These are phyloP conservation scores for Temnothorax curvispinosus DNA, from an alignment of 1,140 invertebrate species.

Conservation along the genomic window DNA sequence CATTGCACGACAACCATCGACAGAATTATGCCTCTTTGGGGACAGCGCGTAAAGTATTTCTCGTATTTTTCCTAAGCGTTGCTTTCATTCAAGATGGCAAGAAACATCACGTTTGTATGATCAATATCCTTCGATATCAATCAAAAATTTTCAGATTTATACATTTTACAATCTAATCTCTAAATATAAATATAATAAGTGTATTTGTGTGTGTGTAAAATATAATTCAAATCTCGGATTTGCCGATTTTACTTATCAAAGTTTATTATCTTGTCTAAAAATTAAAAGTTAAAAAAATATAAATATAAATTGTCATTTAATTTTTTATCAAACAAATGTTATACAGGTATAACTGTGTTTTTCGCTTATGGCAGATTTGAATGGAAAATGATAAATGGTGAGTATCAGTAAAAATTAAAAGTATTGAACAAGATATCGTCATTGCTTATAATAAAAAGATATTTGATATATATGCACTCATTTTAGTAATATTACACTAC, in stretches of 20 bases:
- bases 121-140: background rate
- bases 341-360: background rate
- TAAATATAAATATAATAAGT: background rate
- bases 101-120: background rate
- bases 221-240: background rate
- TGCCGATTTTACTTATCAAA: background rate
- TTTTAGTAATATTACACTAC: background rate
- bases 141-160: background rate
- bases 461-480: too few relatives aligned
- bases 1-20: slow-evolving; percentile 42
- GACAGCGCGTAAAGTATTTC: background rate
- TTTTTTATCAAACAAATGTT: background rate
- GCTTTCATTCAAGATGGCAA: background rate
- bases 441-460: background rate
- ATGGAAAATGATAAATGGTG: background rate
- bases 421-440: background rate
- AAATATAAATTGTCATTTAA: background rate
- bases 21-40: slow-evolving; percentile 28
- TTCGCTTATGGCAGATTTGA: background rate
- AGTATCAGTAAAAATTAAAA: background rate
- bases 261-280: background rate
- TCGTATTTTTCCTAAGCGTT: slow-evolving; percentile 13
- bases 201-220: background rate
- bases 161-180: background rate
- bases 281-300: background rate